Conservation (phyloP, 2,797 vertebrate species). For the Aldrovandia affinis region DNA sequence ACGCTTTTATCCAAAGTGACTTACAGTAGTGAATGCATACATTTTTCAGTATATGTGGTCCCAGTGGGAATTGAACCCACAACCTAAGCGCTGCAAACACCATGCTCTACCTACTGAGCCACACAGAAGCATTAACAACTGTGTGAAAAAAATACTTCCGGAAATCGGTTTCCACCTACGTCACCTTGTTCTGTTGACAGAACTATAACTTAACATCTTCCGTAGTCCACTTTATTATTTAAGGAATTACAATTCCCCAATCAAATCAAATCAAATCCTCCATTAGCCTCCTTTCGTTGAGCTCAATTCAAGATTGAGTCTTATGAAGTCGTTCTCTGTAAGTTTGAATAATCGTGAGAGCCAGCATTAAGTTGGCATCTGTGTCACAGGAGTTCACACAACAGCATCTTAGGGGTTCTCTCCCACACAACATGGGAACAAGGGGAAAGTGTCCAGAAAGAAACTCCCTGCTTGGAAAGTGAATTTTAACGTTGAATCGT, state of each 20-base stretch:
- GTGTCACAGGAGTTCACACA: constrained; percentile 56
- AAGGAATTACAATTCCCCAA: not conserved
- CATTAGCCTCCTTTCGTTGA: not conserved
- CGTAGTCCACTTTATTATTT: not conserved
- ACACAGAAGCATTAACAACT: too few relatives aligned
- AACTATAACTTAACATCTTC: not conserved
- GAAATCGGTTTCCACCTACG: not conserved
- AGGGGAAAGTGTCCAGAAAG: constrained; percentile 56
- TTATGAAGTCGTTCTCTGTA: not conserved
- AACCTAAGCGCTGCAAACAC: too few relatives aligned
- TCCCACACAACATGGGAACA: constrained; percentile 56
- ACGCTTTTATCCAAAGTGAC: too few relatives aligned
- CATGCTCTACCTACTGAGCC: too few relatives aligned
- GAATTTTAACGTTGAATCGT: constrained; percentile 55
- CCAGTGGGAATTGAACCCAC: too few relatives aligned
- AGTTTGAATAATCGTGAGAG: constrained; percentile 52
- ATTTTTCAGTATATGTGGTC: too few relatives aligned
- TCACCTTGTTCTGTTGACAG: not conserved
- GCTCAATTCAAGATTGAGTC: not conserved
- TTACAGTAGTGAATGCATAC: too few relatives aligned
- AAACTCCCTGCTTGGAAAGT: constrained; percentile 50
- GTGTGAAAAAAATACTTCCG: not conserved
- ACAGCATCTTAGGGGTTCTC: constrained; percentile 41
- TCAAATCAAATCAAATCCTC: not conserved
- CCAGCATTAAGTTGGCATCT: constrained; percentile 72